Evolutionary conservation across 2,113 vertebrate genomes (phyloP).

Genomic region (Apteryx mantelli): DNA sequence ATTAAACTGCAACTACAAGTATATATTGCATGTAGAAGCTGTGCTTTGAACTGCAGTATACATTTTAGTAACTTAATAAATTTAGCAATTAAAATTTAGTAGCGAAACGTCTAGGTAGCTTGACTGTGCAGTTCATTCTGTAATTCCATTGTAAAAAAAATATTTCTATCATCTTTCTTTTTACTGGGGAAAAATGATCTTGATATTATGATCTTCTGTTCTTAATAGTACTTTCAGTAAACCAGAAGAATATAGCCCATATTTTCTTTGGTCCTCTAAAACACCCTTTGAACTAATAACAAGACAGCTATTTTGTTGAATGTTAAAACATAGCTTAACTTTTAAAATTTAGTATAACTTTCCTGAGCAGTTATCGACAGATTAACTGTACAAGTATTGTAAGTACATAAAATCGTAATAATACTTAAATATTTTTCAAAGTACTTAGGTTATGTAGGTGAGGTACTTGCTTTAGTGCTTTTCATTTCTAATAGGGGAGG

Average conservation of each 20-base stretch:
- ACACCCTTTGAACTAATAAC: neutral
- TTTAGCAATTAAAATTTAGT: neutral
- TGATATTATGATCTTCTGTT: neutral
- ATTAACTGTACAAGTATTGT: neutral
- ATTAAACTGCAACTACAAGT: neutral
- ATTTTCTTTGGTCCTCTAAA: neutral
- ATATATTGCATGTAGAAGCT: neutral
- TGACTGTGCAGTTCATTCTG: neutral
- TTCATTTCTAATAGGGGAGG: neutral
- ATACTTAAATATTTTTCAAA: neutral
- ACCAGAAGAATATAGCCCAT: fast-evolving
- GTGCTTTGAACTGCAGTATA: neutral
- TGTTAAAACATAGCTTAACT: neutral
- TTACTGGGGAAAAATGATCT: neutral
- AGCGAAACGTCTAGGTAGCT: neutral
- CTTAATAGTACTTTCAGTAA: neutral
- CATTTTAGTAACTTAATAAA: neutral
- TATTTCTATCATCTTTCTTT: neutral
- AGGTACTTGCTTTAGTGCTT: neutral
- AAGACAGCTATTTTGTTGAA: neutral
- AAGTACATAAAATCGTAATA: neutral
- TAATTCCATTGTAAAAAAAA: neutral
- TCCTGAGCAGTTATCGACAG: neutral
- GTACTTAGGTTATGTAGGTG: neutral
- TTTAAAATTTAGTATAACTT: neutral